These are phyloP conservation scores for Aphelenchoides bicaudatus DNA, from an alignment of 2,888 invertebrate species.

Conservation along the genomic window DNA sequence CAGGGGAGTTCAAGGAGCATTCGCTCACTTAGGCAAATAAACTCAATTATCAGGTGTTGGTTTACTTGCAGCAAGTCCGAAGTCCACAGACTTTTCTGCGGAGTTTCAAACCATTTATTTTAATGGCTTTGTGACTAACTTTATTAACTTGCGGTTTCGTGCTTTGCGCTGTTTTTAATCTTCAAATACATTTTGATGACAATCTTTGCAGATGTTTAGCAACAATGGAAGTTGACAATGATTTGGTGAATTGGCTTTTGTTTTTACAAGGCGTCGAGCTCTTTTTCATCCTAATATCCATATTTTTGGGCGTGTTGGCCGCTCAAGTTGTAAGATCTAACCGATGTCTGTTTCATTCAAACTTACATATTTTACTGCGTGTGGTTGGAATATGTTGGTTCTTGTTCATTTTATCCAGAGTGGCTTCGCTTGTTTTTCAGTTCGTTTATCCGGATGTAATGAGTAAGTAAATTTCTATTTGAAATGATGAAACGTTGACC, in stretches of 20 bases:
- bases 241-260: background rate
- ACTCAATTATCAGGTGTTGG: too few relatives aligned
- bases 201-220: background rate
- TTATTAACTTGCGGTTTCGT: too few relatives aligned
- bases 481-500: background rate
- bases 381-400: background rate
- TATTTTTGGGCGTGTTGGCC: background rate
- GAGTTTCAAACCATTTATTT: too few relatives aligned
- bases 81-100: too few relatives aligned
- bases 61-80: too few relatives aligned
- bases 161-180: too few relatives aligned
- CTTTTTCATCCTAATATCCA: background rate
- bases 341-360: background rate
- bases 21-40: too few relatives aligned
- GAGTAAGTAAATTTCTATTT: background rate
- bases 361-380: background rate
- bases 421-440: background rate
- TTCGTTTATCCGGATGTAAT: background rate
- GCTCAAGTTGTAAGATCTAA: background rate
- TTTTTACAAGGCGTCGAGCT: background rate
- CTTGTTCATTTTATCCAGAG: background rate
- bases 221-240: background rate
- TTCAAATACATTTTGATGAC: too few relatives aligned
- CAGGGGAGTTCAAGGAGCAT: too few relatives aligned
- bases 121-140: too few relatives aligned